phyloP scores from a whole-genome alignment of 2,797 vertebrate species.

The Limosa lapponica region DNA sequence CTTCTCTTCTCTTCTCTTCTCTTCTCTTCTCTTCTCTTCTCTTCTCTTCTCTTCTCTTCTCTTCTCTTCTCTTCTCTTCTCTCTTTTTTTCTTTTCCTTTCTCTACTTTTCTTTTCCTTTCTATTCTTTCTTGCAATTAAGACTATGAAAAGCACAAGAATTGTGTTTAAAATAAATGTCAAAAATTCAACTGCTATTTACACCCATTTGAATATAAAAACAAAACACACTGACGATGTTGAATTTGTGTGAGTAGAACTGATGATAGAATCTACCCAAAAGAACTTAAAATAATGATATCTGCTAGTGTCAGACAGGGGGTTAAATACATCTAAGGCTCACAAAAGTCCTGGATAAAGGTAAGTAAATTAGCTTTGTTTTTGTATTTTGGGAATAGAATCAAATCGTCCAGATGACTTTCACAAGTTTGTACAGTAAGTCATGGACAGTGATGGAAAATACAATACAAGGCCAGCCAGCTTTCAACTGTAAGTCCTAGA shows the following conservation, averaged over 20 bases:
- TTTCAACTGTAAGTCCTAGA: background rate
- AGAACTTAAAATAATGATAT: background rate
- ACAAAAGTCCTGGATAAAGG: background rate
- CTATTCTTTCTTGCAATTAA: background rate
- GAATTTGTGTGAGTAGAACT: background rate
- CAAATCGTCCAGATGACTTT: background rate
- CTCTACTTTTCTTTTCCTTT: too few species aligned
- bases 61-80: too few species aligned
- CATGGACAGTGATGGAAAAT: background rate
- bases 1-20: fast-evolving
- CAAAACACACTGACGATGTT: background rate
- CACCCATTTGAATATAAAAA: background rate
- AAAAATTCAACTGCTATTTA: background rate
- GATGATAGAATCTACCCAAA: background rate
- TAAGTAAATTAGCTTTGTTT: background rate
- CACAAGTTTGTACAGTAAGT: background rate
- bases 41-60: too few species aligned
- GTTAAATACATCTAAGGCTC: background rate
- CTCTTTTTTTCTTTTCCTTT: background rate
- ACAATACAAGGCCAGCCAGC: background rate
- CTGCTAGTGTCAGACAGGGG: background rate
- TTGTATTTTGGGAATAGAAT: background rate
- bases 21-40: fast-evolving
- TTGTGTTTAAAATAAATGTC: background rate
- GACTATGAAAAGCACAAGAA: background rate